Conservation (phyloP, 2,113 vertebrate species). For the Chitala chitala region DNA sequence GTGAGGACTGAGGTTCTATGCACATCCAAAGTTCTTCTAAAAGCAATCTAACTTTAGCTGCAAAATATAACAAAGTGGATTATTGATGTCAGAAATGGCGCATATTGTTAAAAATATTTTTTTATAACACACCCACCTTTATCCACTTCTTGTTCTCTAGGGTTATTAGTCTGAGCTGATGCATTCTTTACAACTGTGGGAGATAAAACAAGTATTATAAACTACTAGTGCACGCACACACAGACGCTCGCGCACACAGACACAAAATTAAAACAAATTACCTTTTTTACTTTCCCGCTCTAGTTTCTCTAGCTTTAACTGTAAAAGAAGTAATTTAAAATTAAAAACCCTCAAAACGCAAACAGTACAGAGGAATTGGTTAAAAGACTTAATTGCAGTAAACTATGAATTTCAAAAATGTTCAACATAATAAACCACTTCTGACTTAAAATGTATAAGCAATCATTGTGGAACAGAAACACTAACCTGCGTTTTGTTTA, state of each 20-base stretch:
- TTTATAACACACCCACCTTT: conserved; percentile 67
- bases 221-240: conserved; percentile 26
- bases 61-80: conserved; percentile 21
- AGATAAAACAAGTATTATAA: conserved; percentile 22
- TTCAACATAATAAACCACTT: not conserved
- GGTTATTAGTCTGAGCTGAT: conserved; percentile 67
- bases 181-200: conserved; percentile 64
- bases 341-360: too few species aligned
- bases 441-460: not conserved
- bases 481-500: conserved; percentile 47
- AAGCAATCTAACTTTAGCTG: conserved; percentile 77
- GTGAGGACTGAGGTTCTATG: conserved; percentile 57
- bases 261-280: conserved; percentile 43
- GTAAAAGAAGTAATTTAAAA: conserved; percentile 28
- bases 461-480: not conserved
- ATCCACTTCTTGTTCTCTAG: conserved; percentile 64
- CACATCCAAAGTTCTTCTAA: conserved; percentile 83
- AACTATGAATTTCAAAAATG: not conserved
- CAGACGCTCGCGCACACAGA: not conserved
- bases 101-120: not conserved
- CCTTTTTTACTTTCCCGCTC: conserved; percentile 71
- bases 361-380: not conserved
- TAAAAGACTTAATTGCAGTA: too few species aligned
- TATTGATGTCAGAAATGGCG: not conserved
- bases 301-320: conserved; percentile 67